Evolutionary conservation across 1,140 invertebrate species (phyloP), one percentile per base, ranked within the genome.

Genomic region (Bombyx mandarina): DNA sequence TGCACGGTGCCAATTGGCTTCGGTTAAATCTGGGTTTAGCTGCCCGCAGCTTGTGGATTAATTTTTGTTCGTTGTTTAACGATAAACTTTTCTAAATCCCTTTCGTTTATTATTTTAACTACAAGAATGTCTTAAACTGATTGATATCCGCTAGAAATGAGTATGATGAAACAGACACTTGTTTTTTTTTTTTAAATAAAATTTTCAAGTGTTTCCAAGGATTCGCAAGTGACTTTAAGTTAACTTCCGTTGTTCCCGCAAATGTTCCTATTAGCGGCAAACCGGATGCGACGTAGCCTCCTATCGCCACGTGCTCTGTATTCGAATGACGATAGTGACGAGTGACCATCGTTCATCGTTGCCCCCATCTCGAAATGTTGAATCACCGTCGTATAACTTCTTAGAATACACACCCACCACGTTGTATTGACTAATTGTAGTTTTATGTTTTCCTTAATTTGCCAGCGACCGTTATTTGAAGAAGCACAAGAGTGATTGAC

Each of bases 171-270:
- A 1, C 26, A 35, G 26, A 35, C 26, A 35, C 26, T 1, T 35
- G 0, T 35, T 35, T 35, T 35, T 35, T 35, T 35, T 35, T 35
- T 35, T 35, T 35, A 35, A 35, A 35, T 35, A 3, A 35, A 35
- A 35, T 3, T 3, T 35, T 35, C 2, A 35, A 35, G 1, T 35
- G 1, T 35, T 35, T 35, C 26, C 2, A 35, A 35, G 26, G 26
- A 35, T 35, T 35, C 26, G 26, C 26, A 35, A 66, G 69, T 69
- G 68, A 68, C 65, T 70, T 57, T 58, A 55, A 58, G 69, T 70
- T 70, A 70, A 71, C 73, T 79, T 81, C 80, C 80, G 77, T 56
- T 66, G 70, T 79, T 75, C 69, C 65, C 71, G 69, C 64, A 69
- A 70, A 62, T 59, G 64, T 51, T 51, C 51, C 57, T 58, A 57